Conservation (phyloP, 2,888 invertebrate species). For the Anorthoa munda region DNA sequence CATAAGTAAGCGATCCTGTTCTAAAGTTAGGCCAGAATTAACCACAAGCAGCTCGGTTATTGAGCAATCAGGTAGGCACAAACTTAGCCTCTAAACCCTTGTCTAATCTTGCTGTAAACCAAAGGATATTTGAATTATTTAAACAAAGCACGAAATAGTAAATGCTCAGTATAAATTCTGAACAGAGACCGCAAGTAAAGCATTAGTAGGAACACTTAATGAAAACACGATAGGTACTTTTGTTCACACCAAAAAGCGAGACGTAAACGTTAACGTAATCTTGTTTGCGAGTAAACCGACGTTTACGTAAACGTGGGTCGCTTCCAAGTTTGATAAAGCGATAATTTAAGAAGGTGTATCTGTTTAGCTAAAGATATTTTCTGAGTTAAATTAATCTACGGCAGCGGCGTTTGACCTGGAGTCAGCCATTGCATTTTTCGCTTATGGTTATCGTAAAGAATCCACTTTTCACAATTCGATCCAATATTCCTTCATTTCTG, state of each 20-base stretch:
- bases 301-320: conserved; percentile 50
- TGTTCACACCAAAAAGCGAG: conserved; percentile 35
- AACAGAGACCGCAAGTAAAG: conserved; percentile 20
- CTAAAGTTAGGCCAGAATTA: conserved; percentile 2
- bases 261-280: conserved; percentile 38
- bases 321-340: conserved; percentile 33
- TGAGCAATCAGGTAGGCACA: conserved; percentile 21
- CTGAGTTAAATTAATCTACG: conserved; percentile 19
- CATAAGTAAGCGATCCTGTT: background rate
- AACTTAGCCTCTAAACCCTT: conserved; percentile 7
- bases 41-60: conserved; percentile 18
- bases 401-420: conserved; percentile 33
- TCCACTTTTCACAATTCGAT: too few species aligned
- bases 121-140: conserved; percentile 32
- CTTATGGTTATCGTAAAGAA: background rate
- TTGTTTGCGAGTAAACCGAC: conserved; percentile 31
- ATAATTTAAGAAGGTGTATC: conserved; percentile 28
- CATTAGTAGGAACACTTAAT: conserved; percentile 28
- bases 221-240: conserved; percentile 27
- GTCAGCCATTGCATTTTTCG: too few species aligned
- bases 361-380: conserved; percentile 12
- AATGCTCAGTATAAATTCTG: conserved; percentile 3
- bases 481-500: too few species aligned
- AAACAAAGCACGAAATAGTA: conserved; percentile 8
- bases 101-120: background rate